Conservation (phyloP, 2,888 invertebrate species). For the Sicus ferrugineus region DNA sequence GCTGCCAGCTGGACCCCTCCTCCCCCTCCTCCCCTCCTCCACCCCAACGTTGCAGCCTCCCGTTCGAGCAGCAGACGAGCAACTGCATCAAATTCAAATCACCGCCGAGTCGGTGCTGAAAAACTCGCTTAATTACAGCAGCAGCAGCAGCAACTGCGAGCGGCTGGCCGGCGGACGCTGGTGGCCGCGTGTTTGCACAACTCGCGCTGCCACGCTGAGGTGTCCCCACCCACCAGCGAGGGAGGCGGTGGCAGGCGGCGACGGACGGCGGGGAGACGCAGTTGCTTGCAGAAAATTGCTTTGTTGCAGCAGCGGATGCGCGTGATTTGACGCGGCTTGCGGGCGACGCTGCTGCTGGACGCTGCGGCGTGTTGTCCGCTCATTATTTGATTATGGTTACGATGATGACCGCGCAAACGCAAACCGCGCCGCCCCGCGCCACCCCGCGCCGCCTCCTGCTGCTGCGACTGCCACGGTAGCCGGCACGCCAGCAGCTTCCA, state of each 20-base stretch:
- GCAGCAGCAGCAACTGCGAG: neutral
- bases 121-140: slow-evolving; percentile 37
- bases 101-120: neutral
- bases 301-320: slow-evolving; percentile 5
- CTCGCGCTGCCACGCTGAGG: slow-evolving; percentile 35
- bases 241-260: neutral
- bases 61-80: neutral
- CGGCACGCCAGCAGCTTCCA: slow-evolving; percentile 1
- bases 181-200: neutral
- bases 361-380: slow-evolving; percentile 6
- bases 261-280: neutral
- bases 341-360: slow-evolving; percentile 7
- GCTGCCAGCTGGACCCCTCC: neutral
- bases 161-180: slow-evolving; percentile 22
- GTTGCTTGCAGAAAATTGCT: neutral
- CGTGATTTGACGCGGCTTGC: slow-evolving; percentile 20
- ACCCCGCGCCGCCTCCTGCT: neutral
- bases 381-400: slow-evolving; percentile 28
- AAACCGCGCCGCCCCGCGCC: neutral
- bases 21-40: neutral
- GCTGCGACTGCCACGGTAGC: slow-evolving; percentile 24
- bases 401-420: neutral
- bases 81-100: slow-evolving; percentile 19
- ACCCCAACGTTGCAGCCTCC: neutral
- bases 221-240: slow-evolving; percentile 36